These are phyloP conservation scores for Zygaena filipendulae DNA, from an alignment of 2,888 invertebrate genomes.

Conservation along the genomic window DNA sequence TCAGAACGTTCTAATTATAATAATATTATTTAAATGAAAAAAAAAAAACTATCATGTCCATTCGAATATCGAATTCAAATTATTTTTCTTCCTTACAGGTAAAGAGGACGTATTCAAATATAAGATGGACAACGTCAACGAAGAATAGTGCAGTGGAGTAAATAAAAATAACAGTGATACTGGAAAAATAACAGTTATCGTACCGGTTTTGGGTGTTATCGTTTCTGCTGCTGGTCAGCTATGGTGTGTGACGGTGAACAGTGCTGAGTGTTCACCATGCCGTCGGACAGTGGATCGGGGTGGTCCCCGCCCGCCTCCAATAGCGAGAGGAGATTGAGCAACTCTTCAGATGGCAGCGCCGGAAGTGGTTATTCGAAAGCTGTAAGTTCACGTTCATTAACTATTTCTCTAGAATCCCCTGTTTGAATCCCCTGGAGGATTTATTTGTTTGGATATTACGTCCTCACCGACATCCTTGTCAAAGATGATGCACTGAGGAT, in stretches of 20 bases:
- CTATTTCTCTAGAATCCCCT: not conserved
- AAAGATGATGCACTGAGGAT: too few relatives aligned
- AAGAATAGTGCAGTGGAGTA: conserved; percentile 41
- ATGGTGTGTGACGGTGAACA: conserved; percentile 51
- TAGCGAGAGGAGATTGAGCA: conserved; percentile 59
- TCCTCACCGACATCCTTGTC: too few relatives aligned
- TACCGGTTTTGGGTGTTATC: conserved; percentile 16
- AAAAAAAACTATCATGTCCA: too few relatives aligned
- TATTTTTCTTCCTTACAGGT: conserved; percentile 36
- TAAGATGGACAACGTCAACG: conserved; percentile 37
- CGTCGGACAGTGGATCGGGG: conserved; percentile 59
- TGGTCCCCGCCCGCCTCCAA: conserved; percentile 60
- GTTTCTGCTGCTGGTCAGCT: conserved; percentile 24
- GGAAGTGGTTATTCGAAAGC: conserved; percentile 62
- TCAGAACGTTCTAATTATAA: too few relatives aligned
- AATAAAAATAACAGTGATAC: conserved; percentile 48
- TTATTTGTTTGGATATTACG: too few relatives aligned
- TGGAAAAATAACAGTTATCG: conserved; percentile 5
- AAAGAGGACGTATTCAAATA: conserved; percentile 34
- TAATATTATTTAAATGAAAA: too few relatives aligned
- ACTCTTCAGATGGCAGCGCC: conserved; percentile 62
- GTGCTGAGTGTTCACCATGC: conserved; percentile 49
- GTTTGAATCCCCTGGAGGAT: not conserved
- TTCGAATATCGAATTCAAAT: too few relatives aligned
- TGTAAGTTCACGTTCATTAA: conserved; percentile 32